Conservation (phyloP, 2,888 invertebrate species). For the Callyntrura sp. region DNA sequence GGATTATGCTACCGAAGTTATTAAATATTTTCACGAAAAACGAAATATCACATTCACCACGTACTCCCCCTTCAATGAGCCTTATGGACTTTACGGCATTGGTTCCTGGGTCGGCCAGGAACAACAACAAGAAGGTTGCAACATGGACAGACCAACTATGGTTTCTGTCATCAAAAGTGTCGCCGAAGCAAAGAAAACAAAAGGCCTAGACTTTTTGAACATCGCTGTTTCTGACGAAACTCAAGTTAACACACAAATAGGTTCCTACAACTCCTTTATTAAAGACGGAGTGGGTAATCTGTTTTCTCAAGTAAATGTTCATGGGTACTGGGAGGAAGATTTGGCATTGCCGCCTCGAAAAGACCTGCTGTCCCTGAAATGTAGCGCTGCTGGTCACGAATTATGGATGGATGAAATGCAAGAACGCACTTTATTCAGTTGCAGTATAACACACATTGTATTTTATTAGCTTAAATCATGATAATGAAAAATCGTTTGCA, state of each 20-base stretch:
- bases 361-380: conserved; percentile 73
- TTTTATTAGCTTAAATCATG: too few relatives aligned
- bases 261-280: conserved; percentile 78
- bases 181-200: conserved; percentile 53
- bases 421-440: too few relatives aligned
- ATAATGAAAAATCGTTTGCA: conserved; percentile 38
- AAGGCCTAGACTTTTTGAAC: conserved; percentile 71
- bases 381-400: conserved; percentile 77
- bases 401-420: conserved; percentile 84
- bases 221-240: conserved; percentile 82
- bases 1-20: conserved; percentile 82
- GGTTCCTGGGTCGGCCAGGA: conserved; percentile 78
- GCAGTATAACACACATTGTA: too few relatives aligned
- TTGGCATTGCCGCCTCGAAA: conserved; percentile 70
- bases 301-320: conserved; percentile 81
- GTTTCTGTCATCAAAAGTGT: conserved; percentile 71
- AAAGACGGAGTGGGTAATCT: conserved; percentile 69
- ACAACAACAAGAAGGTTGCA: conserved; percentile 82
- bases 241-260: conserved; percentile 80
- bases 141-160: conserved; percentile 79
- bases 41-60: conserved; percentile 79
- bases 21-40: conserved; percentile 78
- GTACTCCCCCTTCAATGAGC: conserved; percentile 83
- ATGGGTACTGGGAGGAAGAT: conserved; percentile 82
- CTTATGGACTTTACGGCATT: conserved; percentile 77